Evolutionary conservation across 2,888 invertebrate species (phyloP), one percentile per base, ranked within the genome.

Genomic region (Brenthis ino): DNA sequence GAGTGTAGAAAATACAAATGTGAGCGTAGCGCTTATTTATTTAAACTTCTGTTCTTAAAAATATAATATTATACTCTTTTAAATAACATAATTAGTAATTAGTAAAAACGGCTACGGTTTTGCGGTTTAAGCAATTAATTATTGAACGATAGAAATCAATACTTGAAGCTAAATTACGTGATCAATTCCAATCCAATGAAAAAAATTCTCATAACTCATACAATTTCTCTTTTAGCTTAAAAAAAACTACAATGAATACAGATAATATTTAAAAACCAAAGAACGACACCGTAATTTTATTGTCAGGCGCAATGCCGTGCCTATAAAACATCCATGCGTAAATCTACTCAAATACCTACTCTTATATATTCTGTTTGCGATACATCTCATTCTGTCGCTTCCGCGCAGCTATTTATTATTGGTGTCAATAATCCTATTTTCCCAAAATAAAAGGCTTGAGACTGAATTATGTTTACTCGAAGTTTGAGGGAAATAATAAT

Each of bases 321-420:
- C 60, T 60, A 60, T 60, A 50, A 63, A 63, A 37, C 53, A 50
- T 11, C 51, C 51, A 16, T 13, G n/a, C 11, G 20, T 13, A 20
- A 33, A 6, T 53, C 61, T 20, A 37, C 51, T 63, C n/a, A 58
- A 33, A 56, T 64, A 57, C 61, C 37, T 48, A 67, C 64, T 57
- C 63, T 56, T 65, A 68, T 69, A 68, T 68, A 57, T 70, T 68
- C 65, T 51, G 20, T 56, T 60, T 67, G 68, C 68, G 64, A 68
- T 71, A 65, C 67, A 70, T 68, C 64, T 67, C 67, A 67, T 67
- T 69, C 65, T 67, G 53, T 70, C 70, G 65, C 47, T 16, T 66
- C 55, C 28, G 47, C 67, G 50, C 43, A 54, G 16, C 57, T 63
- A 53, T 64, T 68, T 68, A 68, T 51, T 68, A 71, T 71, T 55